A percentile compares a stretch with the other conserved stretches of the same genome.
phyloP scores from a whole-genome alignment of 2,113 vertebrate genomes.

The Synodontis membranacea region DNA sequence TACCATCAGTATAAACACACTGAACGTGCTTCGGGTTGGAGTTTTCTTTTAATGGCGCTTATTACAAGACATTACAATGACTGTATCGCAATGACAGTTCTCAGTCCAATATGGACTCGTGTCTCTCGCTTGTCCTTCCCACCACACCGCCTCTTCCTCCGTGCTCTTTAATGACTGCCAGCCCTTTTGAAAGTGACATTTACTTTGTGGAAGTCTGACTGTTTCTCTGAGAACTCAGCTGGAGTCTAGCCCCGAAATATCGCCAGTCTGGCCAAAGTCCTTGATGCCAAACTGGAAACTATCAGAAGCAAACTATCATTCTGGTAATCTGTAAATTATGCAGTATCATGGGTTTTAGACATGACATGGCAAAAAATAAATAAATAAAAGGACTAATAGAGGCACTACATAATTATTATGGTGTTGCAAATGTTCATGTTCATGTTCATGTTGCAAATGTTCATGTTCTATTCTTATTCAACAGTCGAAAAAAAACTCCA shows the following conservation, averaged over 20 bases:
- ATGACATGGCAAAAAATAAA: background rate
- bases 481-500: no score
- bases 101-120: background rate
- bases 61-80: background rate
- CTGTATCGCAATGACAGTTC: background rate
- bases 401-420: background rate
- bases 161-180: constrained; percentile 26
- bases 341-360: background rate
- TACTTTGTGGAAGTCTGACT: constrained; percentile 41
- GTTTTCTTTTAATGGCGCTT: background rate
- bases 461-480: no score
- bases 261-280: constrained; percentile 6
- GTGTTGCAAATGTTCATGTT: no score
- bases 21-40: background rate
- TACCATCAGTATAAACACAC: background rate
- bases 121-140: constrained; percentile 18
- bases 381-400: background rate
- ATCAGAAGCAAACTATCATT: background rate
- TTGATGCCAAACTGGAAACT: background rate
- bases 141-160: background rate
- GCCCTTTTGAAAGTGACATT: constrained; percentile 27
- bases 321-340: background rate
- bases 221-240: constrained; percentile 34
- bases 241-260: constrained; percentile 13
- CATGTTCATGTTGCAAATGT: no score